phyloP scores from a whole-genome alignment of 2,113 vertebrate species.

The Chloropsis hardwickii region DNA sequence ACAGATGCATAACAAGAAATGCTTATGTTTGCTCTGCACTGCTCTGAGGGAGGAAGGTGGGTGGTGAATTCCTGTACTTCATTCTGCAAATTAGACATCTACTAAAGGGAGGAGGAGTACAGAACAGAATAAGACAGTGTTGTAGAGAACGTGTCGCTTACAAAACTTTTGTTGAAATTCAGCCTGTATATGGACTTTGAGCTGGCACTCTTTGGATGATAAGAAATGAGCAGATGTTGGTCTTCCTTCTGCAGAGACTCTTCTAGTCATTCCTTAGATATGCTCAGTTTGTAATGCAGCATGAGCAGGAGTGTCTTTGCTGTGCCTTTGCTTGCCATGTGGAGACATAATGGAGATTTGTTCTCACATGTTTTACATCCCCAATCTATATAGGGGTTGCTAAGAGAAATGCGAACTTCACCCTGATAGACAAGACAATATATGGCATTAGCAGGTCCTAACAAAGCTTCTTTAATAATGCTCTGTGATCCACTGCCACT shows the following conservation, averaged over 20 bases:
- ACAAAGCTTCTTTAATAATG: not conserved
- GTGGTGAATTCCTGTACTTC: conserved; percentile 9
- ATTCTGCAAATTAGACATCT: not conserved
- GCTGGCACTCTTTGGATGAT: not conserved
- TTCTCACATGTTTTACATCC: not conserved
- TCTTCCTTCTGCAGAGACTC: not conserved
- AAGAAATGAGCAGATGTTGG: not conserved
- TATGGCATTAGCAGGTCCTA: not conserved
- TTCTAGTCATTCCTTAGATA: not conserved
- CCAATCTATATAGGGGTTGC: not conserved
- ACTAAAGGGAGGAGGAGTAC: not conserved
- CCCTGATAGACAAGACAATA: not conserved
- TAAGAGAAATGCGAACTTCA: not conserved
- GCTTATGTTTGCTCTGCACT: not conserved
- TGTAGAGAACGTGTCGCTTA: not conserved
- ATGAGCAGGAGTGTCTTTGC: not conserved
- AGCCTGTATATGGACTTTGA: not conserved
- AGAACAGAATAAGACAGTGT: not conserved
- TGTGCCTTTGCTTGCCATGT: not conserved
- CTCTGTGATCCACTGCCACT: not conserved
- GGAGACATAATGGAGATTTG: not conserved
- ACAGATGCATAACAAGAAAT: not conserved
- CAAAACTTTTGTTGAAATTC: not conserved
- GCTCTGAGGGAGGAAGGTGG: conserved; percentile 21
- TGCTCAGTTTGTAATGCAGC: not conserved